Conservation (phyloP, 2,113 vertebrate species). For the Nibea coibor region DNA sequence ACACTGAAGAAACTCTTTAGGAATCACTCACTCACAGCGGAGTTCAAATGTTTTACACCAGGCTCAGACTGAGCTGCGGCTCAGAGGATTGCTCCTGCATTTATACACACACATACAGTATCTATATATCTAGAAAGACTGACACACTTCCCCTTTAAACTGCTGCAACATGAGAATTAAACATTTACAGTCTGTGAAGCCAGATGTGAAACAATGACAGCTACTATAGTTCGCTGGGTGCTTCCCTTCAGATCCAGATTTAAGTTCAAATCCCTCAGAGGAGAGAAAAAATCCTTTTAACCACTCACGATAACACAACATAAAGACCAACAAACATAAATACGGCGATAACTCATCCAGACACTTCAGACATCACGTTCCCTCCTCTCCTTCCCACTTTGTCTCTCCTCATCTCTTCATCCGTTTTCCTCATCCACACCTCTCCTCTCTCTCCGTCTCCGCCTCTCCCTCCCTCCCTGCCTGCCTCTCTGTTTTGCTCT, state of each 20-base stretch:
- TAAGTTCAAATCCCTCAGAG: slow-evolving; percentile 30
- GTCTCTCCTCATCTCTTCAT: slow-evolving; percentile 13
- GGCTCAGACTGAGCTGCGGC: neutral
- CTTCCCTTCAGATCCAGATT: slow-evolving; percentile 33
- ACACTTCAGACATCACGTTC: slow-evolving; percentile 49
- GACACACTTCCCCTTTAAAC: neutral
- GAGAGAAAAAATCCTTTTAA: slow-evolving; percentile 8
- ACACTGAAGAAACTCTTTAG: neutral
- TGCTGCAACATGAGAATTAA: neutral
- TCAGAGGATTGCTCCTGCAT: neutral
- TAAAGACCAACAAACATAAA: slow-evolving; percentile 40
- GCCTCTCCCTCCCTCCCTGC: neutral
- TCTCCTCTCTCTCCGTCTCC: slow-evolving; percentile 6
- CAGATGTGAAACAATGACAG: neutral
- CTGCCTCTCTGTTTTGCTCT: slow-evolving; percentile 9
- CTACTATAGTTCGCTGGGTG: neutral
- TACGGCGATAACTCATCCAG: slow-evolving; percentile 32
- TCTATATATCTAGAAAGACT: neutral
- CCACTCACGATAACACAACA: slow-evolving; percentile 30
- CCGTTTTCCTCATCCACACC: slow-evolving; percentile 16
- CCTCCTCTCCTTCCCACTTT: slow-evolving; percentile 59
- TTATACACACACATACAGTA: neutral
- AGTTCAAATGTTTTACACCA: slow-evolving; percentile 14
- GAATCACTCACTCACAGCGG: slow-evolving; percentile 27
- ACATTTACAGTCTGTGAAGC: neutral